A percentile compares a stretch with the other conserved stretches of the same genome.
Conservation (phyloP, 2,113 vertebrate species). For the Calyptommatus sinebrachiatus region DNA sequence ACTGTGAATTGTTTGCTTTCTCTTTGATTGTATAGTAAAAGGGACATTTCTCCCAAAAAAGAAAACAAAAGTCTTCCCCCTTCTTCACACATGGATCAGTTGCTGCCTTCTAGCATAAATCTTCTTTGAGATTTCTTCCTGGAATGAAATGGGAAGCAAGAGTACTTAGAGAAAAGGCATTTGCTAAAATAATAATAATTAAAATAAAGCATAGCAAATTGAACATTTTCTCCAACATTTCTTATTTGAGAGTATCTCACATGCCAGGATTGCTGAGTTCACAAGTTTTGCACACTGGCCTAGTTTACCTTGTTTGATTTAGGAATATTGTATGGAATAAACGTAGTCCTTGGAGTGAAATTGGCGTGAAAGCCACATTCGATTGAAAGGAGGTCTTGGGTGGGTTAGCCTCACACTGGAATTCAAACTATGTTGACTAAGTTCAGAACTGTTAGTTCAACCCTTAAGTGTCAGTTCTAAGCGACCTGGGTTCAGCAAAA, state of each 20-base stretch:
- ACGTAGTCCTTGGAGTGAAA: not conserved
- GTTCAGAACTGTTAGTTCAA: constrained; percentile 16
- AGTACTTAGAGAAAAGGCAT: not conserved
- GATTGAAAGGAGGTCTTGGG: not conserved
- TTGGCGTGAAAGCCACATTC: not conserved
- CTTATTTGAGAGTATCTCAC: not conserved
- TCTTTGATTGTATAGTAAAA: too few species aligned
- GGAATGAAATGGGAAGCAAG: not conserved
- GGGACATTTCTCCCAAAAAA: too few species aligned
- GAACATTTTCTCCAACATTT: not conserved
- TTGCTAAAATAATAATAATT: too few species aligned
- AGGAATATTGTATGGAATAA: not conserved
- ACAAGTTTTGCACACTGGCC: not conserved
- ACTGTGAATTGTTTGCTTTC: too few species aligned
- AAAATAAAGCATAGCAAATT: not conserved
- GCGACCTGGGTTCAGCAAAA: not conserved
- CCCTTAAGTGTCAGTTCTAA: not conserved
- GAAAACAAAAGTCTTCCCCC: too few species aligned
- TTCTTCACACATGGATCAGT: too few species aligned
- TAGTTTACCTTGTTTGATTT: not conserved
- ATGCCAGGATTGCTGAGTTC: not conserved
- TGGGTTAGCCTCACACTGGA: not conserved
- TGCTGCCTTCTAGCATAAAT: too few species aligned
- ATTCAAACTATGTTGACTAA: constrained; percentile 8
- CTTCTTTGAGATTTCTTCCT: too few species aligned